Percentiles rank a stretch among this genome's conserved stretches.
Conservation (phyloP, 2,888 invertebrate genomes). For the Lepidochrysops patricia region DNA sequence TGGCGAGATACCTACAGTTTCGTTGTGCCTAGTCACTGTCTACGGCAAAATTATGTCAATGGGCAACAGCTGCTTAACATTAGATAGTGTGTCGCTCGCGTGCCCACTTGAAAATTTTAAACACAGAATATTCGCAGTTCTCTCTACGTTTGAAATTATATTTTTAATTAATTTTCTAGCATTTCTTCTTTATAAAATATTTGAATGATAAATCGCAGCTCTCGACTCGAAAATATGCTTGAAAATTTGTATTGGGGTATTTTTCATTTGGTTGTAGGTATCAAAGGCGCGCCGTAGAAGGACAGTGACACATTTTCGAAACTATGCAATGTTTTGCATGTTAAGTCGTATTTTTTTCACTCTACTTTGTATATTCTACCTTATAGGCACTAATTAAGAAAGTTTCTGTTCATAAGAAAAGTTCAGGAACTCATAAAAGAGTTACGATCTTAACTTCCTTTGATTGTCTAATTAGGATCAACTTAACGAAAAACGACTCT, state of each 20-base stretch:
- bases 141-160: not conserved
- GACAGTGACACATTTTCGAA: too few species aligned
- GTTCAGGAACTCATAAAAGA: not conserved
- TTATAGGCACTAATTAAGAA: not conserved
- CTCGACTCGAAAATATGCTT: not conserved
- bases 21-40: not conserved
- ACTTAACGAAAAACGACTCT: too few species aligned
- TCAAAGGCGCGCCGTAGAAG: too few species aligned
- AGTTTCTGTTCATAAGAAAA: not conserved
- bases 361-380: too few species aligned
- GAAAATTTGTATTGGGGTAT: not conserved
- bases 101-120: not conserved
- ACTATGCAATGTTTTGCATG: too few species aligned
- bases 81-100: not conserved
- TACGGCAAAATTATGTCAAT: conserved; percentile 8
- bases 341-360: too few species aligned
- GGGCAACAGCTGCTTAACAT: conserved; percentile 6
- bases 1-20: not conserved
- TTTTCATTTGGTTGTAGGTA: too few species aligned
- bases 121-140: not conserved
- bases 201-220: not conserved
- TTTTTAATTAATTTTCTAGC: not conserved
- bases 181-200: not conserved
- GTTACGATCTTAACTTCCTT: not conserved
- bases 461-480: not conserved